Percentiles rank a stretch among this genome's conserved stretches.
Conservation (phyloP, 2,113 vertebrate species). For the Anarhynchus alexandrinus region DNA sequence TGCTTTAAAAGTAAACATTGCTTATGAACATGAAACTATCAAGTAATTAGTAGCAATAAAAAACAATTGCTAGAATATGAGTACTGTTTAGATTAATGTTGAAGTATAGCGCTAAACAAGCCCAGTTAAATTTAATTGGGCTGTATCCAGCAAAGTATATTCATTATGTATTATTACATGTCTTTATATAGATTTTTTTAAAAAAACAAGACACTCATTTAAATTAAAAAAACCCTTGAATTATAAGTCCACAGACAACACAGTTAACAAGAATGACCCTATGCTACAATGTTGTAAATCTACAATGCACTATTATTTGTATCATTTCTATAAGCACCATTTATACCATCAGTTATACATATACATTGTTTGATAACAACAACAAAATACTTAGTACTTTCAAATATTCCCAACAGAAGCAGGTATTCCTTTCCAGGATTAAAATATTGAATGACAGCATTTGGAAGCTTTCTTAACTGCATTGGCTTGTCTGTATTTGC, state of each 20-base stretch:
- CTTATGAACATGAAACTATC: conserved; percentile 62
- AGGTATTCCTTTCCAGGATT: neutral
- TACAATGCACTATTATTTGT: neutral
- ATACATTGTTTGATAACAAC: neutral
- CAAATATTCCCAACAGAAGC: neutral
- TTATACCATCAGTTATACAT: neutral
- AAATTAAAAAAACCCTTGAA: neutral
- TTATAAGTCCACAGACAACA: neutral
- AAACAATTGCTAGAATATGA: neutral
- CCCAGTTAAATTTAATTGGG: neutral
- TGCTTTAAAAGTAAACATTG: conserved; percentile 77
- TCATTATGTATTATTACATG: neutral
- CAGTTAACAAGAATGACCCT: neutral
- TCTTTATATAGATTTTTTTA: neutral
- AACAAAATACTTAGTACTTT: neutral
- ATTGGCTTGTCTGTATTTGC: neutral
- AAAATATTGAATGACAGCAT: neutral
- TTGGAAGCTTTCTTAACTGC: neutral
- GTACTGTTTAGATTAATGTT: neutral
- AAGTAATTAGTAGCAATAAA: neutral
- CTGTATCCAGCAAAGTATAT: neutral
- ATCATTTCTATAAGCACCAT: neutral
- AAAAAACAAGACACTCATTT: neutral
- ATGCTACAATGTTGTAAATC: neutral
- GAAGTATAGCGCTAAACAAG: neutral